These are phyloP conservation scores for Chroicocephalus ridibundus DNA, from an alignment of 2,113 vertebrate species.

Conservation along the genomic window DNA sequence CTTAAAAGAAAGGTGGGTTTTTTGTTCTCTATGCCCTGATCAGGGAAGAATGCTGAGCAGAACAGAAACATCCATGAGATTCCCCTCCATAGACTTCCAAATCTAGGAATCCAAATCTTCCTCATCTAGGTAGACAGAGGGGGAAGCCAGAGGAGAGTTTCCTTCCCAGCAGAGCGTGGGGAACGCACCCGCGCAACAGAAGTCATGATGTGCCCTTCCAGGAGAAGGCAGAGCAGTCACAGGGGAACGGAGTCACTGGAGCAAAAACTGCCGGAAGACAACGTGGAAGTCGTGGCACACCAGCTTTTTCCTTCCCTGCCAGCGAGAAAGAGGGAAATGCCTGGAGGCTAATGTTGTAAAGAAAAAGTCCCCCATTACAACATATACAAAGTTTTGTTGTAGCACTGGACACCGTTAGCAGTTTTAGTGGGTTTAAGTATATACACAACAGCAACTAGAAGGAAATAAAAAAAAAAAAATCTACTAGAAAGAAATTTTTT, in stretches of 20 bases:
- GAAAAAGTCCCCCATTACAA: neutral
- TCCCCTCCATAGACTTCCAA: neutral
- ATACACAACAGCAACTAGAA: neutral
- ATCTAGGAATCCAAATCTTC: neutral
- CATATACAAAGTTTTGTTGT: neutral
- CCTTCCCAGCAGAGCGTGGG: accelerated
- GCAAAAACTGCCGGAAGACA: neutral
- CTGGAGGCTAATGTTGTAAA: neutral
- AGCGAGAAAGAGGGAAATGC: neutral
- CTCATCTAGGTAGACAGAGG: neutral
- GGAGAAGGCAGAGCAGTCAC: neutral
- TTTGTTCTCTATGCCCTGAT: neutral
- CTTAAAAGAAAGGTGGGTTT: accelerated
- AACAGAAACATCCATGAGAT: neutral
- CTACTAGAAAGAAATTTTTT: neutral
- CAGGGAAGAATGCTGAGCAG: neutral
- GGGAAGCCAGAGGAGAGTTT: neutral
- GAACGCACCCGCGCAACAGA: neutral
- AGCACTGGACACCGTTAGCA: neutral
- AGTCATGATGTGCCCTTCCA: neutral
- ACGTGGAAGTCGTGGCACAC: neutral
- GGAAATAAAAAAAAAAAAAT: neutral
- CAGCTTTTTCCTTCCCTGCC: neutral
- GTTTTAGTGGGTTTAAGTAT: neutral
- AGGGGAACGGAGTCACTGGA: neutral